phyloP scores from a whole-genome alignment of 2,888 invertebrate species.

The Noctua janthe region DNA sequence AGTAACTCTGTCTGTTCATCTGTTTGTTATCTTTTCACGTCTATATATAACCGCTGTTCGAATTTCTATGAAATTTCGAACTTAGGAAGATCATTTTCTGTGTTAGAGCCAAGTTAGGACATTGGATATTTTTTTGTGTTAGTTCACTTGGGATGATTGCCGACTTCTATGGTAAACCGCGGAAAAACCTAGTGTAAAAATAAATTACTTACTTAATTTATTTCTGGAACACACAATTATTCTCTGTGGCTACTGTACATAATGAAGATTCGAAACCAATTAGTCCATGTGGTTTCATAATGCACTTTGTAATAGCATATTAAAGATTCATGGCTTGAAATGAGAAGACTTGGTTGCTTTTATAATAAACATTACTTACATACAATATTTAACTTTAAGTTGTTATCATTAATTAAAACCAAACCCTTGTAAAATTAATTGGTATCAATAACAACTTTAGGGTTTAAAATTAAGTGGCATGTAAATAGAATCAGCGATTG shows the following conservation, averaged over 20 bases:
- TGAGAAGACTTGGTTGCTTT: slow-evolving; percentile 10
- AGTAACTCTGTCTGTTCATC: not conserved
- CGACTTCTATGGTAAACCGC: not conserved
- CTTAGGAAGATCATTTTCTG: not conserved
- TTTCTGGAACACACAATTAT: slow-evolving; percentile 44
- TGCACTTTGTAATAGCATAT: slow-evolving; percentile 34
- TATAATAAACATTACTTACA: slow-evolving; percentile 10
- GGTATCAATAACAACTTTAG: not conserved
- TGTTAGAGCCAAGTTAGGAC: not conserved
- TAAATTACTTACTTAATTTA: slow-evolving; percentile 60
- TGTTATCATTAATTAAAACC: not conserved
- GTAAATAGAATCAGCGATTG: slow-evolving; percentile 11
- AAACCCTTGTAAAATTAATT: slow-evolving; percentile 12
- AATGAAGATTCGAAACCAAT: slow-evolving; percentile 51
- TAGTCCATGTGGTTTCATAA: slow-evolving; percentile 20
- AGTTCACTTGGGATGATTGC: too few relatives aligned
- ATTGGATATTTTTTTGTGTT: not conserved
- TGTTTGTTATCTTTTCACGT: not conserved
- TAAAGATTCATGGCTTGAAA: slow-evolving; percentile 29
- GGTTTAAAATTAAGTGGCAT: slow-evolving; percentile 16
- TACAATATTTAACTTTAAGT: not conserved
- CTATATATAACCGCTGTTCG: not conserved
- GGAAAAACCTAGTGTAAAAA: slow-evolving; percentile 46
- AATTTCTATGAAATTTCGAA: not conserved
- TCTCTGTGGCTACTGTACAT: slow-evolving; percentile 36